Conservation (phyloP, 2,888 invertebrate genomes). For the Drosophila suboccidentalis region DNA sequence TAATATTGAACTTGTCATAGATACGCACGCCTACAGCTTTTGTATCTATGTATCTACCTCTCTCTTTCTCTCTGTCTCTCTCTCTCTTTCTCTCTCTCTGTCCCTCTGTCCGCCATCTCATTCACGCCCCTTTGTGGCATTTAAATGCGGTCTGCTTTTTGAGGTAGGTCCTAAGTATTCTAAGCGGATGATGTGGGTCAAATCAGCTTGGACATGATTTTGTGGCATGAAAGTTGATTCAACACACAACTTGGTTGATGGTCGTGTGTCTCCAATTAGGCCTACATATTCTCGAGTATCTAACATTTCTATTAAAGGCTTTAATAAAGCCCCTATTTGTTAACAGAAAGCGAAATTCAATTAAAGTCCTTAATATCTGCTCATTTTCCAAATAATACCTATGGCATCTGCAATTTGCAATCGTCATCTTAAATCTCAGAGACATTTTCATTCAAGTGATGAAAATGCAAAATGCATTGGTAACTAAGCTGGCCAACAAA, state of each 20-base stretch:
- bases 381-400: conserved; percentile 1
- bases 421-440: conserved; percentile 7
- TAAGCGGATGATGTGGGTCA: conserved; percentile 59
- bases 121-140: not conserved
- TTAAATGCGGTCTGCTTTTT: conserved; percentile 35
- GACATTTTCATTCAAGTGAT: conserved; percentile 6
- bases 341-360: not conserved
- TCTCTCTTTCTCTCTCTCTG: too few relatives aligned
- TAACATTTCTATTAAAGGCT: not conserved
- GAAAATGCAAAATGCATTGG: conserved; percentile 8
- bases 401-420: conserved; percentile 3
- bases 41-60: not conserved
- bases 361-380: conserved; percentile 5
- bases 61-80: not conserved
- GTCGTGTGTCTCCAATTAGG: conserved; percentile 45
- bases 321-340: not conserved
- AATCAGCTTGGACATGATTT: conserved; percentile 55
- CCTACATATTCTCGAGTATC: not conserved
- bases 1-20: conserved; percentile 81
- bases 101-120: not conserved
- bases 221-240: conserved; percentile 41
- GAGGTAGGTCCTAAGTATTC: conserved; percentile 61
- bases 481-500: not conserved
- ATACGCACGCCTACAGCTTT: conserved; percentile 57
- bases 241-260: conserved; percentile 10